Base-by-base conservation (phyloP, 2,888 invertebrate species). In the Philonicus albiceps region DNA sequence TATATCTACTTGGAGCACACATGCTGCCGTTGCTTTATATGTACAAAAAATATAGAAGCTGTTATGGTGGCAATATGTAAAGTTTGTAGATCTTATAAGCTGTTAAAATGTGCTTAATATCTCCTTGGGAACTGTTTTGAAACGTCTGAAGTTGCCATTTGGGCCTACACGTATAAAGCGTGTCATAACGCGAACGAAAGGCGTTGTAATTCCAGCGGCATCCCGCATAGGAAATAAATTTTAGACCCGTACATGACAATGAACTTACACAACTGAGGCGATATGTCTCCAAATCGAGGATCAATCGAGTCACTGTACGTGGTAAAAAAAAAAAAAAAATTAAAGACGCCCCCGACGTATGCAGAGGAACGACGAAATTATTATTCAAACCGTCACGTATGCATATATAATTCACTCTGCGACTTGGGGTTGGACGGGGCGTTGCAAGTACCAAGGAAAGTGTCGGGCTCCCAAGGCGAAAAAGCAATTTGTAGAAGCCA, bases 141-240 rank as follows among this genome's bases (percentile, higher is more conserved):
- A 64, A 64, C 22, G 8, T 2, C 6, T 64, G 8, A 64, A 64
- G 22, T 3, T 27, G 64, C 64, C 11, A 22, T 64, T 64, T 64
- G 64, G 8, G 64, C 27, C 64, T 22, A 64, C 64, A 64, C 64
- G 64, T 64, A 22, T 64, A 64, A 64, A 27, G 64, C 64, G 64
- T 64, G 27, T 8, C 64, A 64, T 64, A 64, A 64, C 64, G 64
- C 64, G 64, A 64, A 64, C 19, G 64, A 19, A 27, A 22, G 64
- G 64, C 27, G 27, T 78, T 78, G 27, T 49, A 43, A 81, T 81
- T 81, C 55, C 22, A 55, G 22, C 37, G n/a, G 43, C 81, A 49
- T 81, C 19, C 37, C 43, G 27, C 34, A 64, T 53, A 81, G 81
- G 81, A 81, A 81, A 81, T 81, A 81, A 81, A 55, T 55, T 81